phyloP scores from a whole-genome alignment of 2,797 vertebrate genomes.

The Cirrhinus molitorella region DNA sequence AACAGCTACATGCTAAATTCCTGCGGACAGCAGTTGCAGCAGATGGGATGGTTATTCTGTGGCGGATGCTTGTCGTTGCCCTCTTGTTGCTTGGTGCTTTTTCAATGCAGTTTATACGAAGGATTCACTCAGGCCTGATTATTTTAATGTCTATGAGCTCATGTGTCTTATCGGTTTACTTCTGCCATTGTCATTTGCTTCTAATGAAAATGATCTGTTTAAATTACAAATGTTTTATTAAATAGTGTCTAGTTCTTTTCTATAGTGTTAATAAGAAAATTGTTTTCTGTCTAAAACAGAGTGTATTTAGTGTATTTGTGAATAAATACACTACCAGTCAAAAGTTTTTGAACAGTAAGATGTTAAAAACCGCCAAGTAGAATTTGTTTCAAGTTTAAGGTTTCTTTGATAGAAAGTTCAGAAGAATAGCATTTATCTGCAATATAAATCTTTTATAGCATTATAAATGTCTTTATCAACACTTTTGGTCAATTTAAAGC shows the following conservation, averaged over 20 bases:
- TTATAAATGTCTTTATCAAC: too few relatives aligned
- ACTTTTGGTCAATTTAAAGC: too few relatives aligned
- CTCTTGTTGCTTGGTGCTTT: constrained; percentile 18
- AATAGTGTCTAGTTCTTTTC: neutral
- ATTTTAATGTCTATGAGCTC: constrained; percentile 15
- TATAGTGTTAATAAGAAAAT: neutral
- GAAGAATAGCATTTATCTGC: too few relatives aligned
- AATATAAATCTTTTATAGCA: too few relatives aligned
- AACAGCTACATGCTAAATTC: constrained; percentile 52
- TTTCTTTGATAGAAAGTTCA: too few relatives aligned
- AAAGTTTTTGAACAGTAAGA: too few relatives aligned
- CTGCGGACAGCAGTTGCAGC: constrained; percentile 42
- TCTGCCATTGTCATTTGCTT: neutral
- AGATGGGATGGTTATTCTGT: constrained; percentile 48
- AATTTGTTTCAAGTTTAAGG: too few relatives aligned
- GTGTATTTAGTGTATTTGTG: too few relatives aligned
- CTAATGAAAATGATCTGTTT: neutral
- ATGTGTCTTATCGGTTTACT: neutral
- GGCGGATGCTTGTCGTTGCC: neutral
- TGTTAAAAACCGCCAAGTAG: too few relatives aligned
- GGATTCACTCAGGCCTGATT: constrained; percentile 2
- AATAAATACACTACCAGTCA: too few relatives aligned
- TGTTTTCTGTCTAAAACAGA: neutral
- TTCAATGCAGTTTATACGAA: constrained; percentile 14
- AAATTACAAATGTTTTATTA: neutral